A percentile compares a stretch with the other conserved stretches of the same genome.
phyloP scores from a whole-genome alignment of 2,888 invertebrate species.

The Zaprionus bogoriensis region DNA sequence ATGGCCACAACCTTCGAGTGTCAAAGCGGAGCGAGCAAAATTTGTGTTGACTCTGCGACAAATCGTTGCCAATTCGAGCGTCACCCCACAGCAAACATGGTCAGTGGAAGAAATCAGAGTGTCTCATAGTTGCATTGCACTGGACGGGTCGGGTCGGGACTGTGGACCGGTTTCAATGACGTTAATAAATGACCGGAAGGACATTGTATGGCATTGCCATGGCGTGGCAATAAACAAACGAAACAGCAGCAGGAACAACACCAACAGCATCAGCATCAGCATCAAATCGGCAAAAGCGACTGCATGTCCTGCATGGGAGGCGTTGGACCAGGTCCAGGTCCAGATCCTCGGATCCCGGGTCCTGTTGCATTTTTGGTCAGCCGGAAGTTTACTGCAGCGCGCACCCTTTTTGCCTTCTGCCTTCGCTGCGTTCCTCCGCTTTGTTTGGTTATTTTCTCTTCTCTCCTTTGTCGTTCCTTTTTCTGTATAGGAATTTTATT shows the following conservation, averaged over 20 bases:
- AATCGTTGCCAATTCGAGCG: conserved; percentile 69
- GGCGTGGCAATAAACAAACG: conserved; percentile 74
- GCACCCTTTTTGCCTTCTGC: conserved; percentile 62
- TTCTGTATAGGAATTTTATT: conserved; percentile 50
- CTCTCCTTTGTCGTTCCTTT: conserved; percentile 20
- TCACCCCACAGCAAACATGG: conserved; percentile 42
- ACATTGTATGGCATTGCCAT: conserved; percentile 72
- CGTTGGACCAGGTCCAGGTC: conserved; percentile 41
- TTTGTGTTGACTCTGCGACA: conserved; percentile 74
- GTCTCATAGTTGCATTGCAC: conserved; percentile 44
- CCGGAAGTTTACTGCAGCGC: conserved; percentile 73
- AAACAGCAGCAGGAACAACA: conserved; percentile 33
- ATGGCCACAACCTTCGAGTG: conserved; percentile 48
- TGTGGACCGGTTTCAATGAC: conserved; percentile 71
- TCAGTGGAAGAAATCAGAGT: conserved; percentile 18
- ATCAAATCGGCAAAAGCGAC: conserved; percentile 44
- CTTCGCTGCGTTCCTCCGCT: conserved; percentile 22
- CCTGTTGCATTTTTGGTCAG: conserved; percentile 74
- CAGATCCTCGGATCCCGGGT: conserved; percentile 50
- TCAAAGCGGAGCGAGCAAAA: conserved; percentile 43
- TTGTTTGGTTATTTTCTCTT: conserved; percentile 39
- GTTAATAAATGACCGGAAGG: conserved; percentile 78
- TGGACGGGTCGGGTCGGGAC: no score
- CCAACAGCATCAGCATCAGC: conserved; percentile 21
- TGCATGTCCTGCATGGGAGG: conserved; percentile 38